These are phyloP conservation scores for Brachionus sp. DNA, from an alignment of 1,140 invertebrate genomes.

Conservation along the genomic window DNA sequence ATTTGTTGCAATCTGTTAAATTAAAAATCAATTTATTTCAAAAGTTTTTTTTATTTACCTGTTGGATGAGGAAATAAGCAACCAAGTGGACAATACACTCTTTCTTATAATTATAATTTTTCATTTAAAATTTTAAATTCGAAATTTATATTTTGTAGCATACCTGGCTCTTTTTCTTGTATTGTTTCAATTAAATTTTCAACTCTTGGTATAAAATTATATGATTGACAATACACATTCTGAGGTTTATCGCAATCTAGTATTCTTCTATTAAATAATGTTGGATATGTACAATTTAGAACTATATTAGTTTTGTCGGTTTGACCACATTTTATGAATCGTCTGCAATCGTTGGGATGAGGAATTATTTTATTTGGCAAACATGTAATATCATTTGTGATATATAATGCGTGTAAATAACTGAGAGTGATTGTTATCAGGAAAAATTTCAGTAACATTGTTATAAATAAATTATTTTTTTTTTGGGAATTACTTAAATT, in stretches of 20 bases:
- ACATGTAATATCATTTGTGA: constrained; percentile 20
- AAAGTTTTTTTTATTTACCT: not conserved
- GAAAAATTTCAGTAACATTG: not conserved
- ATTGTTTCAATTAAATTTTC: not conserved
- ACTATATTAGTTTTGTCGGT: constrained; percentile 14
- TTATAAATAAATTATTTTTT: too few species aligned
- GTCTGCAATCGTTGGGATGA: constrained; percentile 27
- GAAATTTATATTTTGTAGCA: not conserved
- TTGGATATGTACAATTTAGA: constrained; percentile 20
- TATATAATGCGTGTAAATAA: not conserved
- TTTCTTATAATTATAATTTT: not conserved
- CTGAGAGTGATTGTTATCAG: not conserved
- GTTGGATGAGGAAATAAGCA: constrained; percentile 41
- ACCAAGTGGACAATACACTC: not conserved
- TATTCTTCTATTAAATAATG: constrained; percentile 2
- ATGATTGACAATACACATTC: constrained; percentile 23
- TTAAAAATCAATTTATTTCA: not conserved
- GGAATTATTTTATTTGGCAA: not conserved
- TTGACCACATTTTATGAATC: constrained; percentile 34
- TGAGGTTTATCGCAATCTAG: constrained; percentile 7
- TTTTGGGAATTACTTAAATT: not conserved
- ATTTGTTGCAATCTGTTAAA: constrained; percentile 18
- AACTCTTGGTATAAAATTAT: not conserved
- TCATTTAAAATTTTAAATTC: not conserved
- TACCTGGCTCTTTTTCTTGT: not conserved